These are phyloP conservation scores for Drosophila niveifrons DNA, from an alignment of 2,888 invertebrate species.

Conservation along the genomic window DNA sequence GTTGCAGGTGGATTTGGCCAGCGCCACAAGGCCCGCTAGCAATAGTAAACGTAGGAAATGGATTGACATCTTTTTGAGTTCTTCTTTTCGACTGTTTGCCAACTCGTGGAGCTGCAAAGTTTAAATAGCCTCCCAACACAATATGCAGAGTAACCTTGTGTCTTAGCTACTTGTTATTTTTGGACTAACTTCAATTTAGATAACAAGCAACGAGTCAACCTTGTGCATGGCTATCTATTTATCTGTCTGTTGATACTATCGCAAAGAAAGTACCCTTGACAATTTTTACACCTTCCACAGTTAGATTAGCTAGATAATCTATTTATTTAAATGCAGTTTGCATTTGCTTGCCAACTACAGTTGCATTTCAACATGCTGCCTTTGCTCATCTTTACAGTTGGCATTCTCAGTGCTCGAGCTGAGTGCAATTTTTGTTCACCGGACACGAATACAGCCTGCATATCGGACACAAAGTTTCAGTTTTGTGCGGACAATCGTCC, in stretches of 20 bases:
- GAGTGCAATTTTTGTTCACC: slow-evolving; percentile 62
- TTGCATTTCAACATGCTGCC: slow-evolving; percentile 46
- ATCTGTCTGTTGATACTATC: not conserved
- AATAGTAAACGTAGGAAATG: slow-evolving; percentile 11
- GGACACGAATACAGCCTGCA: slow-evolving; percentile 56
- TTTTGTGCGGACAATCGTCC: slow-evolving; percentile 53
- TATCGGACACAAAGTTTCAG: slow-evolving; percentile 65
- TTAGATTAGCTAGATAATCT: slow-evolving; percentile 17
- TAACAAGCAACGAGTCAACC: slow-evolving; percentile 31
- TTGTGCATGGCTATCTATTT: not conserved
- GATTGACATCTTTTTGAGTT: slow-evolving; percentile 30
- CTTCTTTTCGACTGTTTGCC: slow-evolving; percentile 16
- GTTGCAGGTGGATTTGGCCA: slow-evolving; percentile 66
- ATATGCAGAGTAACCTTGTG: slow-evolving; percentile 45
- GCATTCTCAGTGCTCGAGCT: slow-evolving; percentile 12
- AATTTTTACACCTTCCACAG: slow-evolving; percentile 8
- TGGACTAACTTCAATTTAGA: slow-evolving; percentile 56
- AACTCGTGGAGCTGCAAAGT: slow-evolving; percentile 1
- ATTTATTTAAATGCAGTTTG: slow-evolving; percentile 5
- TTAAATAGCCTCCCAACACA: slow-evolving; percentile 52
- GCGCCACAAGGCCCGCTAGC: slow-evolving; percentile 29
- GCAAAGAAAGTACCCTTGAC: slow-evolving; percentile 8
- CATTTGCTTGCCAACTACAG: slow-evolving; percentile 17
- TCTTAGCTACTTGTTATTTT: not conserved
- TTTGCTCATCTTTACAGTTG: slow-evolving; percentile 7